These are phyloP conservation scores for Dermatemys mawii DNA, from an alignment of 2,113 vertebrate genomes.

Conservation along the genomic window DNA sequence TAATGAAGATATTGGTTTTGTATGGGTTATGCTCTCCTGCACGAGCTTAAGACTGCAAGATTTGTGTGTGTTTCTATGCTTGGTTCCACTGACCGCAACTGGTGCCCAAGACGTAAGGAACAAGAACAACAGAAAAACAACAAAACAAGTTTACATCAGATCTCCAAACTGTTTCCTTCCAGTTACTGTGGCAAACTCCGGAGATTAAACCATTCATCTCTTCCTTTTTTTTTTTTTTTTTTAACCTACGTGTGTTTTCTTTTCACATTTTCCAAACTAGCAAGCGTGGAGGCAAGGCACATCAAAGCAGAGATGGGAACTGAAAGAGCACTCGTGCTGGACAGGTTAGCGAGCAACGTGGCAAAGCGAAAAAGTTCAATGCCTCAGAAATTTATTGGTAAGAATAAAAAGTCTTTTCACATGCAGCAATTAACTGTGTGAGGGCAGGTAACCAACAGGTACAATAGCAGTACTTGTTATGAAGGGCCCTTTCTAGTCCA, in stretches of 20 bases:
- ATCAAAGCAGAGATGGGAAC: constrained; percentile 89
- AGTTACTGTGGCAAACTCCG: not conserved
- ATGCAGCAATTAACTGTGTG: constrained; percentile 22
- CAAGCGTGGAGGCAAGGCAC: constrained; percentile 82
- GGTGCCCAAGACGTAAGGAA: constrained; percentile 54
- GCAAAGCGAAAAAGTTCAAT: constrained; percentile 96
- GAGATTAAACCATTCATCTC: constrained; percentile 36
- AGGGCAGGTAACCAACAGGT: constrained; percentile 15
- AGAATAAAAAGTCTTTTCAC: constrained; percentile 74
- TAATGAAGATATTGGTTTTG: constrained; percentile 54
- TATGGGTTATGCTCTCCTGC: constrained; percentile 65
- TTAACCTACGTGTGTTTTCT: constrained; percentile 46
- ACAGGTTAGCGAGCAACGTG: constrained; percentile 94
- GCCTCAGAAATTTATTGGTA: constrained; percentile 97
- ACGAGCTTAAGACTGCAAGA: constrained; percentile 59
- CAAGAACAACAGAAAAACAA: constrained; percentile 47
- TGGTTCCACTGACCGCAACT: constrained; percentile 66
- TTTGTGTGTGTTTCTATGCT: constrained; percentile 45
- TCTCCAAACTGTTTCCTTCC: constrained; percentile 54
- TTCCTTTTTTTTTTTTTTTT: constrained; percentile 18
- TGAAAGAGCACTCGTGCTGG: constrained; percentile 92
- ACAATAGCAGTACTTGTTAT: constrained; percentile 34
- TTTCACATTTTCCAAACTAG: constrained; percentile 75
- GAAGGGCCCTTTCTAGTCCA: constrained; percentile 14
- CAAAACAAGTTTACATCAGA: constrained; percentile 35